Evolutionary conservation across 1,140 invertebrate species (phyloP), one percentile per base, ranked within the genome.

Genomic region (Venturia canescens): DNA sequence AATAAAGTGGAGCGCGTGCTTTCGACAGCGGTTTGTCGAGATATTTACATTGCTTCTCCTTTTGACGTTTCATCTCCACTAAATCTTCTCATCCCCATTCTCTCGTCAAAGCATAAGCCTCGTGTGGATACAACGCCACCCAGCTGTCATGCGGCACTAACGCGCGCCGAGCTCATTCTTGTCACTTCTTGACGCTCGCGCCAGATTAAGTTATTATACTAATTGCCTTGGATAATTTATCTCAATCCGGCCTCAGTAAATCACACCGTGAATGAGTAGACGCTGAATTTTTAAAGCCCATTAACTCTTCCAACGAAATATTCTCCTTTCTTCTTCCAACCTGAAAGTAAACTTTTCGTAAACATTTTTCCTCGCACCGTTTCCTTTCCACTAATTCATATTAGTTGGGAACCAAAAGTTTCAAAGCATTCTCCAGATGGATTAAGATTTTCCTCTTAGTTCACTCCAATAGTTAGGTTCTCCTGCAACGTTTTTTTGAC

Each of bases 11-110:
- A 53, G n/a, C n/a, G 50, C n/a, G 50, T 53, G 50, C 50, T 53
- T 53, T 53, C 50, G 50, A 53, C 50, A 53, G 50, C 50, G 16
- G 50, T 53, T n/a, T 21, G 18, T 53, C 50, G 50, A 53, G 50
- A 53, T 53, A 53, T 53, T n/a, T 53, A 53, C 50, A 53, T 53
- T 53, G 50, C 50, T 53, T 21, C 50, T 18, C 50, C 50, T 18
- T 53, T 53, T n/a, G 50, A 53, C 50, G 50, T 53, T 53, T 53
- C 50, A 53, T 53, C 50, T 53, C 50, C 50, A 53, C 50, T 53
- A 53, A 53, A 53, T 53, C 50, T 53, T 18, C 18, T 53, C n/a
- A n/a, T n/a, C 50, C 50, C n/a, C 11, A 53, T 53, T 53, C 38
- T 53, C 38, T 53, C 50, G 16, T n/a, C 50, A n/a, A 53, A 53